These are phyloP conservation scores for Limnephilus rhombicus DNA, from an alignment of 2,888 invertebrate genomes.

Conservation along the genomic window DNA sequence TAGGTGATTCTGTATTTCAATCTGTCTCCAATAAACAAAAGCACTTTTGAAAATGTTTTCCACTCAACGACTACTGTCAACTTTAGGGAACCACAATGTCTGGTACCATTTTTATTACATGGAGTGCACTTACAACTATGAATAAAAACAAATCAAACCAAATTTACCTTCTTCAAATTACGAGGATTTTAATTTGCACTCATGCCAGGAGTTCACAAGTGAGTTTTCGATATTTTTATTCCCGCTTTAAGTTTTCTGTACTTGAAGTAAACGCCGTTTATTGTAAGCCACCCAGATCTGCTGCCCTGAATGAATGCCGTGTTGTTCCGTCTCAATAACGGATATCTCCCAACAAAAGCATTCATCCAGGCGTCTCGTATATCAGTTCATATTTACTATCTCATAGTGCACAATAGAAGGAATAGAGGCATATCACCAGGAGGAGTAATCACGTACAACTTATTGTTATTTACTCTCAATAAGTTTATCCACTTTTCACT, in stretches of 20 bases:
- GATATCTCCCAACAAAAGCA: constrained; percentile 34
- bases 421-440: background rate
- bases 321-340: constrained; percentile 19
- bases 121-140: background rate
- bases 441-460: background rate
- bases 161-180: background rate
- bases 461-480: background rate
- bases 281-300: background rate
- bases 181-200: background rate
- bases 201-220: background rate
- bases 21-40: background rate
- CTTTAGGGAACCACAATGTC: background rate
- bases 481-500: constrained; percentile 9
- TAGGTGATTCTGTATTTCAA: background rate
- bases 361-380: constrained; percentile 33
- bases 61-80: background rate
- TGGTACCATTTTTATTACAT: background rate
- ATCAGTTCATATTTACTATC: constrained; percentile 28
- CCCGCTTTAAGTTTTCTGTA: background rate
- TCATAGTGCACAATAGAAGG: background rate
- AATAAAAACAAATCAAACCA: background rate
- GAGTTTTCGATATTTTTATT: background rate
- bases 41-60: background rate
- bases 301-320: constrained; percentile 44
- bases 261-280: background rate